Base-by-base conservation (phyloP, 2,797 vertebrate species). In the Alca torda region DNA sequence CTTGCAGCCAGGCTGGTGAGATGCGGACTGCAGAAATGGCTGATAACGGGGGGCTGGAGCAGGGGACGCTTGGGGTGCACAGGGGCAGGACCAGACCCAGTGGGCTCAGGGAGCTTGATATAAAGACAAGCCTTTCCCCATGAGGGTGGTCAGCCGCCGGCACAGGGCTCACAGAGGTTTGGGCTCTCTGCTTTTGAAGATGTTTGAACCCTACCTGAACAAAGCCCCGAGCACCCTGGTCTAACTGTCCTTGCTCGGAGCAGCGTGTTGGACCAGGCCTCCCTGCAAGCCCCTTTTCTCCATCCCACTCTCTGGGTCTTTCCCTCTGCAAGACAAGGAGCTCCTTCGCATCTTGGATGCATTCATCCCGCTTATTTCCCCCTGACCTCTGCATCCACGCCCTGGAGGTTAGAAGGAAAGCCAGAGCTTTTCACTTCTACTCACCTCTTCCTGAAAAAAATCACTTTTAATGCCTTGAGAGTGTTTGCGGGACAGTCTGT, bases 21-120 rank as follows among this genome's bases (percentile, higher is more conserved):
- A 16, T n/a, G 9, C 3, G 5, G 76, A 2, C 4, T 11, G 20
- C 48, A 86, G 74, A 37, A 46, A 30, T 9, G 37, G 11, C 25
- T 51, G 10, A 1, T 18, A 35, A 19, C 0, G 0, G 13, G 37
- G 23, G 5, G 28, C 26, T 75, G 84, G 41, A 51, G 30, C 7
- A 2, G 1, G 20, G n/a, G 51, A n/a, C 0, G 0, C n/a, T 31
- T 4, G 9, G 37, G 21, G 24, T 33, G 33, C 43, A 35, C 46
- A 35, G 53, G 6, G 9, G 16, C 75, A 83, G 59, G 51, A 35
- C 30, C 23, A 67, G 64, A 63, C 48, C 28, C 45, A 41, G 53
- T 1, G 4, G 51, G 25, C 41, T 63, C 0, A 0, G n/a, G 35
- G 16, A 70, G 48, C 31, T 43, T 63, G 59, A 14, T 43, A 2